Base-by-base conservation (phyloP, 2,113 vertebrate species). In the Copsychus sechellarum region DNA sequence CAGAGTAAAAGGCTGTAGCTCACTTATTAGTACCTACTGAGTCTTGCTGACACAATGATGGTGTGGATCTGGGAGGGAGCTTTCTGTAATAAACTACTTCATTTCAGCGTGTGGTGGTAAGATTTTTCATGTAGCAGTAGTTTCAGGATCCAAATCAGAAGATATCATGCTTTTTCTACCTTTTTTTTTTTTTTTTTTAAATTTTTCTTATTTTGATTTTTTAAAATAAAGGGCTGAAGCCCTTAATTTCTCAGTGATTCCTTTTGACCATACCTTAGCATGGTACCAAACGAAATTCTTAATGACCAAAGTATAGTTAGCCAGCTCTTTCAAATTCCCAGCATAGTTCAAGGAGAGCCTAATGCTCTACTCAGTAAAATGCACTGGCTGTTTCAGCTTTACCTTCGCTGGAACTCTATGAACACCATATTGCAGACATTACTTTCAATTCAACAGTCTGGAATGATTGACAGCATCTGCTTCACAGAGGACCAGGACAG, bases 391-490 rank as follows among this genome's bases (percentile, higher is more conserved):
- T 70, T 56, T 83, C 38, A 86, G 26, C 34, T 62, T 80, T 80
- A 48, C 31, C 47, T 92, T 93, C 2, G 1, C 45, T 86, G 47
- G 43, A 60, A 88, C 88, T 74, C 38, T 67, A 60, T 92, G 64
- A 92, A 56, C 51, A 90, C 38, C 42, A 18, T 92, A 93, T 83
- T 93, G 67, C 86, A 96, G 83, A 56, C 62, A 33, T 62, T 90
- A n/a, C 28, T 16, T 91, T 88, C 71, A 82, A 2, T 96, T 95
- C 95, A 89, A 47, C 36, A 74, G 54, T 31, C 94, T 92, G 85
- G 93, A 92, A 90, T 95, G 85, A 95, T 77, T 95, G 92, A 81
- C 93, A 94, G 67, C 71, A 86, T 92, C 74, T 95, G 74, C 71
- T 94, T 94, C 84, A 81, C 74, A 93, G 64, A 90, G 71, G 54